Evolutionary conservation across 2,113 vertebrate species (phyloP).

Genomic region (Coturnix japonica): DNA sequence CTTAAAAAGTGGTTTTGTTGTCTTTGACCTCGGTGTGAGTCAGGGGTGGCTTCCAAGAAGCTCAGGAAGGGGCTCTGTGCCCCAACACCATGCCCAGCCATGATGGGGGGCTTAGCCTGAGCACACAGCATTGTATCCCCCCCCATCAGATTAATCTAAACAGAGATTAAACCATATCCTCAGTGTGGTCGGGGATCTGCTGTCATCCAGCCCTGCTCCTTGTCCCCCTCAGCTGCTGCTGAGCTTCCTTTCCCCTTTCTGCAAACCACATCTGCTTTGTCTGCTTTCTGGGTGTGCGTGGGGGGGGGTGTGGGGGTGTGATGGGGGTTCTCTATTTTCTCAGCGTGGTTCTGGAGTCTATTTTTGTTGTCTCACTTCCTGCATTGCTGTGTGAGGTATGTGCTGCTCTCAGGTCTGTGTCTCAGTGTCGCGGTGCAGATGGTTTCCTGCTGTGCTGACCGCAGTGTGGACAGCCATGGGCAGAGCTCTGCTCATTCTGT

Average conservation of each 20-base stretch:
- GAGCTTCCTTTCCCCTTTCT: background rate
- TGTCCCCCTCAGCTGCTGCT: background rate
- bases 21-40: background rate
- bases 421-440: too few relatives aligned
- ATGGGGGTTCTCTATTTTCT: background rate
- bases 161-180: background rate
- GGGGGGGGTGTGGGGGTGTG: background rate
- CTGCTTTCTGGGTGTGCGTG: background rate
- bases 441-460: rapidly evolving
- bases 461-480: rapidly evolving
- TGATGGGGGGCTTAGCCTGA: background rate
- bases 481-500: background rate
- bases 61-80: background rate
- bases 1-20: background rate
- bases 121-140: background rate
- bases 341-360: background rate
- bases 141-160: background rate
- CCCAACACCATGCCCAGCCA: rapidly evolving
- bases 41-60: background rate
- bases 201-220: background rate
- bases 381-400: background rate
- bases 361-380: conserved; percentile 36
- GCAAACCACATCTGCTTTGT: background rate
- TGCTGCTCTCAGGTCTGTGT: background rate
- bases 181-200: background rate